Base-by-base conservation (phyloP, 2,797 vertebrate genomes). In the Arctocebus calabarensis region DNA sequence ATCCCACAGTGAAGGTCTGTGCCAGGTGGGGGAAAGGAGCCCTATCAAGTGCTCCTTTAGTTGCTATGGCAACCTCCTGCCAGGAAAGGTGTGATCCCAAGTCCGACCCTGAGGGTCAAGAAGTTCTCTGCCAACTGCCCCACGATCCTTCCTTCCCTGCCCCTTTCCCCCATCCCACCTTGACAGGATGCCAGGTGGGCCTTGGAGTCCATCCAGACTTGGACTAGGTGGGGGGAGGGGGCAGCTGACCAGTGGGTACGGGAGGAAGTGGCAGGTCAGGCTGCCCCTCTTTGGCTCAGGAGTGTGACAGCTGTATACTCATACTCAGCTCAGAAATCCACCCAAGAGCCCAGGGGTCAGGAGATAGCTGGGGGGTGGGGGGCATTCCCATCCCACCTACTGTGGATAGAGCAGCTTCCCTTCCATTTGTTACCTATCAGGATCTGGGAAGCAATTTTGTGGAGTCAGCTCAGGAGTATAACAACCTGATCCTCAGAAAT, bases 401-500 rank as follows among this genome's bases (percentile, higher is more conserved):
- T 37, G 23, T 19, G 19, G 27, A 25, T 34, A 20, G 25, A 84
- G 81, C 57, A 57, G 59, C 45, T 16, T 92, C 57, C 71, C 37
- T 88, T 83, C 57, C 22, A 43, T 77, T 45, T 73, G 37, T 59
- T 83, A 29, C 32, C 62, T 23, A 7, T 70, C 55, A 20, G 25
- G 12, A n/a, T 68, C 19, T 40, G 37, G 34, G 75, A 74, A 29
- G 29, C 52, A 68, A 45, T 45, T 61, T 25, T 16, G 74, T 23
- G 12, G 29, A 10, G 13, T 10, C 45, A 45, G 45, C 45, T 45
- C 45, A 45, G 45, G 45, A 45, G 8, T 45, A 9, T 97, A 98
- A 97, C 95, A 96, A 71, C 77, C 59, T 0, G 22, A 95, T 92
- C 61, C 90, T 84, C 88, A 83, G 93, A 97, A 91, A 83, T 57